Base-by-base conservation (phyloP, 2,888 invertebrate genomes). In the Rhagium mordax region DNA sequence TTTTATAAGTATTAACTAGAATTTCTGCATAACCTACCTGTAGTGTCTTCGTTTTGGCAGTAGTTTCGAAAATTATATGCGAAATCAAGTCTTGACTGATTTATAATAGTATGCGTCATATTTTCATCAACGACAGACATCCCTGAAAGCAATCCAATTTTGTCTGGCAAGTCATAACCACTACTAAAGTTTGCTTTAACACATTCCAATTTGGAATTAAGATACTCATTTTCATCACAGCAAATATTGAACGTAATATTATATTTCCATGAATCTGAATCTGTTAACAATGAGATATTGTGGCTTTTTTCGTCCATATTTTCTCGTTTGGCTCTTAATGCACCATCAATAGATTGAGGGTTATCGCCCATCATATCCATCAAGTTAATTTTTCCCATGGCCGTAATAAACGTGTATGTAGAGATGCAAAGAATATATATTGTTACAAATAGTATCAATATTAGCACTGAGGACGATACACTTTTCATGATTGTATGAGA, bases 211-310 rank as follows among this genome's bases (percentile, higher is more conserved):
- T 72, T 53, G 8, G 67, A 16, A 51, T 74, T 73, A 49, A 74
- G 8, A 29, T 62, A 68, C 41, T 76, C 66, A 4, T 70, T 69
- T 33, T 51, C 51, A 1, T 57, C 65, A 33, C 76, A 76, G 29
- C 76, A 76, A 13, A 71, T 67, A 10, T 76, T 74, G 21, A 76
- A 33, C 1, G 71, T 70, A 18, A 76, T 74, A 24, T 70, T 71
- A 33, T 41, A 33, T 6, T 24, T 48, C 73, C 71, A 73, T 8
- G 21, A 21, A 29, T 75, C n/a, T n/a, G n/a, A n/a, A n/a, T n/a
- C n/a, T n/a, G n/a, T n/a, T n/a, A n/a, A 6, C 41, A 41, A 20
- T 18, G 29, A 15, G 13, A 20, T 13, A 15, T 16, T 16, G 20
- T 18, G 8, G 10, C 16, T 29, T 13, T 29, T 59, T 21, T 21